phyloP scores from a whole-genome alignment of 2,113 vertebrate genomes.

The Okapia johnstoni region DNA sequence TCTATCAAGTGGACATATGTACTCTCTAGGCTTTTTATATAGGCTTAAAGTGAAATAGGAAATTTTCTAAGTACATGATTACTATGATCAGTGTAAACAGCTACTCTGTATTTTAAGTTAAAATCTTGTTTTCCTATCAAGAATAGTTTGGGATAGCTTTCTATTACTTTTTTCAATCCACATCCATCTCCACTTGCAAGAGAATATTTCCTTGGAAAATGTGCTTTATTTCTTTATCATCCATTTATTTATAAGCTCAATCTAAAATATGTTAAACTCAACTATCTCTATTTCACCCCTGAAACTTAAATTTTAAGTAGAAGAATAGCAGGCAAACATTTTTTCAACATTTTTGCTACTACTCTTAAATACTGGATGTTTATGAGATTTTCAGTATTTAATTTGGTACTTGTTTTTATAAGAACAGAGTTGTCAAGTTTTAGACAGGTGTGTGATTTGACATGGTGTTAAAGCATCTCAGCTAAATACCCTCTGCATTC shows the following conservation, averaged over 20 bases:
- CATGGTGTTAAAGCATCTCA: neutral
- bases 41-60: neutral
- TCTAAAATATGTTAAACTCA: neutral
- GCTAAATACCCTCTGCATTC: neutral
- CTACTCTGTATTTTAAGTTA: neutral
- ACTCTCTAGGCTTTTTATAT: neutral
- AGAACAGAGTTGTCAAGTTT: neutral
- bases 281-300: neutral
- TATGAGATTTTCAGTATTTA: neutral
- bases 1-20: neutral
- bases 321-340: neutral
- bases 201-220: neutral
- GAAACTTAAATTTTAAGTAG: constrained; percentile 6
- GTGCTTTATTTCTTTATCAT: neutral
- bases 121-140: neutral
- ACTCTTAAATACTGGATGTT: neutral
- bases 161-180: neutral
- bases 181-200: neutral
- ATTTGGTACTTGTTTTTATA: neutral
- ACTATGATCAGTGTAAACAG: neutral
- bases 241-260: neutral
- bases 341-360: neutral
- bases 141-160: neutral
- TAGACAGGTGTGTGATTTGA: constrained; percentile 10
- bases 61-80: neutral